phyloP scores from a whole-genome alignment of 1,140 invertebrate genomes.

The Brachionus sp. region DNA sequence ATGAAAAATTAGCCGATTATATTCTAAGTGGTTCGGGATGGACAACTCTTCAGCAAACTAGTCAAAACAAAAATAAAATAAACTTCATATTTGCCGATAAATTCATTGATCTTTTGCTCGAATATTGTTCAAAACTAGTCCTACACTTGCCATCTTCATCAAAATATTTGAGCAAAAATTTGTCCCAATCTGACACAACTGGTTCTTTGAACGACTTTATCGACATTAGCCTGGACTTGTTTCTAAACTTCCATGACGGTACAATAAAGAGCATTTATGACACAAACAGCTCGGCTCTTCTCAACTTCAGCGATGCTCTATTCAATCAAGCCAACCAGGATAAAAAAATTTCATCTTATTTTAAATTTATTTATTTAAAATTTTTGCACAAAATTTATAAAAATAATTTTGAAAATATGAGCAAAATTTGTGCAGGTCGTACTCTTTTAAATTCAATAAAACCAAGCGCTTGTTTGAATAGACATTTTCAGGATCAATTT shows the following conservation, averaged over 20 bases:
- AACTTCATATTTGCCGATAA: slow-evolving; percentile 20
- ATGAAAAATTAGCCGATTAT: slow-evolving; percentile 20
- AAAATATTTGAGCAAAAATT: not conserved
- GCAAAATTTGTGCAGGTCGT: not conserved
- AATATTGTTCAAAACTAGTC: not conserved
- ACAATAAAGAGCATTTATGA: not conserved
- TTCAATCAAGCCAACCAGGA: not conserved
- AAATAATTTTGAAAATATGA: slow-evolving; percentile 28
- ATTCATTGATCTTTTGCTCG: not conserved
- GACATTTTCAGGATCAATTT: not conserved
- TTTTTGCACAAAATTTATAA: slow-evolving; percentile 31
- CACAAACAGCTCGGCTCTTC: not conserved
- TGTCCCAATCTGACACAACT: not conserved
- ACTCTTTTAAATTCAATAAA: not conserved
- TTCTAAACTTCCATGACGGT: not conserved
- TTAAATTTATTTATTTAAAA: slow-evolving; percentile 36
- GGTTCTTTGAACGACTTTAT: not conserved
- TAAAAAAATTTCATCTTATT: not conserved
- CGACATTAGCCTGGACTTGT: not conserved
- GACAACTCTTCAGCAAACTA: not conserved
- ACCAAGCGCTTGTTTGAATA: not conserved
- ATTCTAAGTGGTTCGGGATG: not conserved
- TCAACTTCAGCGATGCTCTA: not conserved
- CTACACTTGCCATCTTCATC: not conserved
- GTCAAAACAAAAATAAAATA: not conserved